Conservation (phyloP, 2,888 invertebrate species). For the Melieria crassipennis region DNA sequence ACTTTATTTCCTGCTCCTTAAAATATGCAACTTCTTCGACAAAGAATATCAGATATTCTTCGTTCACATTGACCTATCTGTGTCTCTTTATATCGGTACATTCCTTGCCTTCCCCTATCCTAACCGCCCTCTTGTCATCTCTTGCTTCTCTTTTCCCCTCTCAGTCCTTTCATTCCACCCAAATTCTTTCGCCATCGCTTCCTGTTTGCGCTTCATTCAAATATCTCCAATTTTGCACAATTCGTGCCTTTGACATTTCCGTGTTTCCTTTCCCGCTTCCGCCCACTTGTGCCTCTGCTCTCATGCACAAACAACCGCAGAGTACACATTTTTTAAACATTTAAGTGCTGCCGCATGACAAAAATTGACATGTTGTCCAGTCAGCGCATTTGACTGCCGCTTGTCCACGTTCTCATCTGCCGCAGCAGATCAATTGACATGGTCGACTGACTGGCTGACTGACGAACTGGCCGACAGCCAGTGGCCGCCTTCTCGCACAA, state of each 20-base stretch:
- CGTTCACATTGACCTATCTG: no score
- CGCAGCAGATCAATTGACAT: neutral
- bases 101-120: no score
- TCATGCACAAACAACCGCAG: no score
- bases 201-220: no score
- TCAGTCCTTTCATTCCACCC: neutral
- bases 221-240: neutral
- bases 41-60: no score
- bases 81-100: no score
- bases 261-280: neutral
- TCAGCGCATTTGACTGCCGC: neutral
- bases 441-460: neutral
- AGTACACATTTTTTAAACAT: constrained; percentile 8
- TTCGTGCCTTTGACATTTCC: constrained; percentile 5
- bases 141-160: neutral
- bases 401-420: neutral
- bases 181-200: neutral
- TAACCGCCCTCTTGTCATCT: neutral
- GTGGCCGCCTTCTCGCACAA: neutral
- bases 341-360: constrained; percentile 45
- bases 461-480: neutral
- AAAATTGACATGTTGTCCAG: constrained; percentile 54
- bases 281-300: neutral
- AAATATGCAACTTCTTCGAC: no score
- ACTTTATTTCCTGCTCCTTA: no score